These are phyloP conservation scores for Hippocampus abdominalis DNA, from an alignment of 2,113 vertebrate species.

Conservation along the genomic window DNA sequence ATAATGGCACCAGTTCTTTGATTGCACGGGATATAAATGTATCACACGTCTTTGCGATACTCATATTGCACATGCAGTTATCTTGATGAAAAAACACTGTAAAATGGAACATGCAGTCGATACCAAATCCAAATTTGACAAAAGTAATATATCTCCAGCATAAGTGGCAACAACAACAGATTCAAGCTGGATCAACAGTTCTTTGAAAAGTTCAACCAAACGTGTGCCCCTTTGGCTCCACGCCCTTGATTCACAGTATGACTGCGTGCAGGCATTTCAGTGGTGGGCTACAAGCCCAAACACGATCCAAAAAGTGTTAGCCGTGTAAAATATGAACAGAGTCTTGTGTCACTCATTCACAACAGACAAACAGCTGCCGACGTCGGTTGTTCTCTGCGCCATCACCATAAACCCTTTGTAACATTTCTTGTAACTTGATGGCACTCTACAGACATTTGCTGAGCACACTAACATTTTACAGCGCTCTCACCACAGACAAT, in stretches of 20 bases:
- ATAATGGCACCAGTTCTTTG: too few relatives aligned
- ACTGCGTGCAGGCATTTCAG: neutral
- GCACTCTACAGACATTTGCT: constrained; percentile 52
- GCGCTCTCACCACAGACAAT: constrained; percentile 7
- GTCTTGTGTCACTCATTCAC: constrained; percentile 35
- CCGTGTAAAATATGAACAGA: constrained; percentile 42
- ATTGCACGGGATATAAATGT: too few relatives aligned
- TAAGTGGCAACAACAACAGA: neutral
- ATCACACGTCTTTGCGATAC: too few relatives aligned
- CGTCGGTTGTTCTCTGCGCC: constrained; percentile 38
- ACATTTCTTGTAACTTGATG: constrained; percentile 63
- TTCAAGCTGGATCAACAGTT: neutral
- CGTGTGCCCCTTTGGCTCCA: neutral
- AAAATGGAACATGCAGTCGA: neutral
- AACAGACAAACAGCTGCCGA: constrained; percentile 47
- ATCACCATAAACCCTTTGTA: constrained; percentile 62
- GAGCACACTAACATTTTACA: constrained; percentile 36
- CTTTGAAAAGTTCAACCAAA: neutral
- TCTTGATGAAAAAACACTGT: neutral
- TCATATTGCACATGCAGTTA: too few relatives aligned
- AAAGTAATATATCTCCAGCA: neutral
- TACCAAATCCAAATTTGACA: neutral
- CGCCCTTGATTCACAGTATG: neutral
- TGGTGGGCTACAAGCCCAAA: constrained; percentile 7
- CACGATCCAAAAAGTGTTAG: constrained; percentile 30